Evolutionary conservation across 2,113 vertebrate species (phyloP), one percentile per base, ranked within the genome.

Genomic region (Planiliza haematocheilus): DNA sequence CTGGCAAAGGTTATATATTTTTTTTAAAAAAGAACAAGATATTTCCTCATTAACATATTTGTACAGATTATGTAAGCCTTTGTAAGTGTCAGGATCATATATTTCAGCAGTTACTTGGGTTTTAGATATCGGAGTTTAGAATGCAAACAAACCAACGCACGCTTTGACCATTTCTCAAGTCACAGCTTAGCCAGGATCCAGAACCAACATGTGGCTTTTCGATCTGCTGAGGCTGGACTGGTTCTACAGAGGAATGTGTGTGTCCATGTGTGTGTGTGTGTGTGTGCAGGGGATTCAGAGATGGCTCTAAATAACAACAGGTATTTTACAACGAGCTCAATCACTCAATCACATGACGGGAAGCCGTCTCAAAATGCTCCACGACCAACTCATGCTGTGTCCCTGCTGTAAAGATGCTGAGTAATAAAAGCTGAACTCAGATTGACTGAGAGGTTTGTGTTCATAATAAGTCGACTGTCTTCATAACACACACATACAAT

Each of bases 151-250:
- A 10, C 20, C 52, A 74, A 14, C 7, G 52, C 41, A 18, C 65
- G 61, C 10, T 45, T 70, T 17, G 21, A 73, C 37, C 20, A 24
- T 64, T 56, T 64, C 7, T 86, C 58, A 71, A 53, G 64, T 69
- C 42, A 4, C 21, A 13, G 10, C n/a, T 14, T 7, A 64, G 20
- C 43, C 12, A 7, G 0, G 0, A 46, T 45, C 45, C 38, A 36
- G 52, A 50, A 60, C 56, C 43, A 46, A 81, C 76, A 77, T 81
- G 8, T 85, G 73, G 60, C 60, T 42, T 17, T 65, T 85, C 42
- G 12, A 74, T 82, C 66, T 45, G 48, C 55, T 42, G 10, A 11
- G 13, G 30, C 45, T 62, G 21, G 56, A 49, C n/a, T 18, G 38
- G 14, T 43, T 59, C 24, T 5, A 59, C 1, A 42, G 20, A 17